Conservation (phyloP, 2,797 vertebrate species). For the Myiotriccus ornatus region DNA sequence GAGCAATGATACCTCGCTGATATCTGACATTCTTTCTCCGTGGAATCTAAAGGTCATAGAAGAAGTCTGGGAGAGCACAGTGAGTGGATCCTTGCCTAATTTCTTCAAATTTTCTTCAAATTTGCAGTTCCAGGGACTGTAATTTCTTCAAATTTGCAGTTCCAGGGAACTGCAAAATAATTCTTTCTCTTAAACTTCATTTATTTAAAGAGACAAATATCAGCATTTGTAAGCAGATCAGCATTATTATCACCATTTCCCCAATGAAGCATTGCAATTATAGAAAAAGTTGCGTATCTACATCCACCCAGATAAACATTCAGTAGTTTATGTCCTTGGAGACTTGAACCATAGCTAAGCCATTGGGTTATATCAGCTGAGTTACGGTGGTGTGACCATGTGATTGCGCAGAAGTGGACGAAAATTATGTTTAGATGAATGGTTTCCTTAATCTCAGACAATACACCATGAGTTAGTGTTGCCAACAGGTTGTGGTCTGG, state of each 20-base stretch:
- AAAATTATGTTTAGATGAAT: not conserved
- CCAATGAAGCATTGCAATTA: not conserved
- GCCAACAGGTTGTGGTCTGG: not conserved
- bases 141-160: too few species aligned
- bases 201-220: not conserved
- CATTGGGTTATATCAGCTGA: not conserved
- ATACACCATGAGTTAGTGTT: not conserved
- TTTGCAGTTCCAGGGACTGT: too few species aligned
- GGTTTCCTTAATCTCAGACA: not conserved
- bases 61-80: not conserved
- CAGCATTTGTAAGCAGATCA: not conserved
- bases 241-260: not conserved
- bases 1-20: not conserved
- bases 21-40: not conserved
- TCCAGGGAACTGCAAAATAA: not conserved
- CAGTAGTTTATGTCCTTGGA: not conserved
- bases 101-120: too few species aligned
- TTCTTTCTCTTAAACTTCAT: not conserved
- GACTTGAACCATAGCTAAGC: not conserved
- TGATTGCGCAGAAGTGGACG: not conserved
- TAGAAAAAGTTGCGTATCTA: not conserved
- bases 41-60: not conserved
- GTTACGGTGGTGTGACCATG: not conserved
- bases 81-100: not conserved
- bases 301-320: not conserved